Percentiles rank a stretch among this genome's conserved stretches.
These are phyloP conservation scores for Oenanthe melanoleuca DNA, from an alignment of 2,113 vertebrate genomes.

Conservation along the genomic window DNA sequence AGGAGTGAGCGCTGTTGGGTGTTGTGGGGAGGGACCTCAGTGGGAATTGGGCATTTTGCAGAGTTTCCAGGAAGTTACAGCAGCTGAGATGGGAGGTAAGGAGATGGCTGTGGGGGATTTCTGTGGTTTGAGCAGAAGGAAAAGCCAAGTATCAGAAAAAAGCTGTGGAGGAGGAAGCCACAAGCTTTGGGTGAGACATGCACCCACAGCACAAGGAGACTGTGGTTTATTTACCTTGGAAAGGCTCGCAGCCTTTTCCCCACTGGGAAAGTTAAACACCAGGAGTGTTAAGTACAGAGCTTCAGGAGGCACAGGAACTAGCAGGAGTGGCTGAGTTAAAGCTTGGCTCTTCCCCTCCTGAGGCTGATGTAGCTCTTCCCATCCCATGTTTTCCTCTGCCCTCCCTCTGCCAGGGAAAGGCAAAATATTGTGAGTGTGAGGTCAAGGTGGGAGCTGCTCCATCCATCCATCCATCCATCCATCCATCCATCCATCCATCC, in stretches of 20 bases:
- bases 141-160: neutral
- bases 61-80: neutral
- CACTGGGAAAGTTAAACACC: neutral
- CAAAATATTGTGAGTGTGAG: fast-evolving
- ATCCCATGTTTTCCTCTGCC: neutral
- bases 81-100: neutral
- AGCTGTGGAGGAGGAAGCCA: neutral
- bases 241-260: neutral
- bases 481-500: too few species aligned
- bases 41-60: neutral
- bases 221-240: neutral
- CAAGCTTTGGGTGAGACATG: neutral
- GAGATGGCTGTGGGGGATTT: neutral
- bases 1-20: neutral
- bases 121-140: neutral
- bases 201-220: fast-evolving
- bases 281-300: neutral
- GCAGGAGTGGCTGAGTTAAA: neutral
- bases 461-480: too few species aligned
- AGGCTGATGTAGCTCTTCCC: neutral
- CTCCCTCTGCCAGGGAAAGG: neutral
- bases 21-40: neutral
- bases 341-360: neutral
- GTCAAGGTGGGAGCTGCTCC: neutral
- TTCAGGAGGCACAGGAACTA: neutral